Evolutionary conservation across 2,797 vertebrate species (phyloP).

Genomic region (Myoxocephalus aenaeus): DNA sequence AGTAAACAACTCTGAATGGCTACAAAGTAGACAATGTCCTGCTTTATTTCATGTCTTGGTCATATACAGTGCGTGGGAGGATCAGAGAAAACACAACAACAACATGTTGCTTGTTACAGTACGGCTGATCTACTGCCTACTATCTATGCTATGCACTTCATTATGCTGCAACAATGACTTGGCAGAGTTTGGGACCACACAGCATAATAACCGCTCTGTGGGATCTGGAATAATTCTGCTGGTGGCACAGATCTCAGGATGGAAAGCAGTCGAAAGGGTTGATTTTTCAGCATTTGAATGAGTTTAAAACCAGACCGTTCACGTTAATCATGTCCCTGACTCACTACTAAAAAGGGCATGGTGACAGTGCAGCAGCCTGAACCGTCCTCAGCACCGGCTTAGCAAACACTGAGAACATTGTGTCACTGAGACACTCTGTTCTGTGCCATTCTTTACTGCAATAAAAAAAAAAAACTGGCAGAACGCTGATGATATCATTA

Average conservation of each 20-base stretch:
- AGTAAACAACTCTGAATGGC: slow-evolving; percentile 62
- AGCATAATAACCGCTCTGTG: slow-evolving; percentile 42
- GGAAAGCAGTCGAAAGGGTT: not conserved
- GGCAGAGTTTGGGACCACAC: slow-evolving; percentile 41
- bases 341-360: slow-evolving; percentile 26
- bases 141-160: slow-evolving; percentile 51
- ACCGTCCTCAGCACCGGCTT: slow-evolving; percentile 20
- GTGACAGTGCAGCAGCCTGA: slow-evolving; percentile 32
- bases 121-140: slow-evolving; percentile 43
- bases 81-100: slow-evolving; percentile 51
- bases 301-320: slow-evolving; percentile 19
- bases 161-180: slow-evolving; percentile 58
- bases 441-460: slow-evolving; percentile 27
- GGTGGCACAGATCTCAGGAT: slow-evolving; percentile 11
- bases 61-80: slow-evolving; percentile 53
- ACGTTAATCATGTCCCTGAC: slow-evolving; percentile 20
- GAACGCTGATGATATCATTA: slow-evolving; percentile 47
- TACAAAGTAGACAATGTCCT: slow-evolving; percentile 69
- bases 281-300: not conserved
- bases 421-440: slow-evolving; percentile 45
- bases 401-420: slow-evolving; percentile 66
- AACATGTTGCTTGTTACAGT: slow-evolving; percentile 56
- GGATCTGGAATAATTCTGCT: slow-evolving; percentile 16
- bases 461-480: slow-evolving; percentile 31
- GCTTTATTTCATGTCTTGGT: slow-evolving; percentile 63